These are phyloP conservation scores for Poeciliopsis paucimaculata DNA, from an alignment of 2,797 vertebrate genomes.

Conservation along the genomic window DNA sequence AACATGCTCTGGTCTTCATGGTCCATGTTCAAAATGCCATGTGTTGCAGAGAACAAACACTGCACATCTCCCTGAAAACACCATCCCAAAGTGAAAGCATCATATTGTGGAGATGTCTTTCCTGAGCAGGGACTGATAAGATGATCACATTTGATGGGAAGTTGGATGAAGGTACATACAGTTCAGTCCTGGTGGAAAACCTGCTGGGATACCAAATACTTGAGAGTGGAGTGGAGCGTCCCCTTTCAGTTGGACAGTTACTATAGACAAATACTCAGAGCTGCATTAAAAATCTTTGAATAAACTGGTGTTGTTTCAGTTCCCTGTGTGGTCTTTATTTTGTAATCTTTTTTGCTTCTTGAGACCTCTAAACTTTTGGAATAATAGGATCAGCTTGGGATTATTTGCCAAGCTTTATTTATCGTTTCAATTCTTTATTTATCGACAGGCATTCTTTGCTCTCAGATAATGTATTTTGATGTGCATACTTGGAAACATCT, in stretches of 20 bases:
- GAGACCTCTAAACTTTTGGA: neutral
- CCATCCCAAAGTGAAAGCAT: neutral
- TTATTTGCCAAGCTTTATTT: neutral
- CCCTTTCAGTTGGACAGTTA: neutral
- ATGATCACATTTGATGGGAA: neutral
- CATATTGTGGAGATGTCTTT: neutral
- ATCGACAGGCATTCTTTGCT: neutral
- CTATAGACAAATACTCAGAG: neutral
- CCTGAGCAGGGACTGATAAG: neutral
- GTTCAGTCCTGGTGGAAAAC: neutral
- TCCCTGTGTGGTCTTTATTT: neutral
- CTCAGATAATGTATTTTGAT: neutral
- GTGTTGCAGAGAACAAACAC: neutral
- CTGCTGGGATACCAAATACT: neutral
- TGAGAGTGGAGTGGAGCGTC: neutral
- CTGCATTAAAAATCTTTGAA: neutral
- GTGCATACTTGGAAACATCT: slow-evolving; percentile 43
- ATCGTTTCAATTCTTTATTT: neutral
- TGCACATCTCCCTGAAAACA: neutral
- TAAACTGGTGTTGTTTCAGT: neutral
- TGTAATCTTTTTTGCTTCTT: neutral
- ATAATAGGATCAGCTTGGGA: too few relatives aligned
- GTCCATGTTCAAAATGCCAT: neutral
- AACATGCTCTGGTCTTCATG: neutral
- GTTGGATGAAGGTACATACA: neutral